Conservation (phyloP, 2,888 invertebrate genomes). For the Hirtodrosophila cameraria region DNA sequence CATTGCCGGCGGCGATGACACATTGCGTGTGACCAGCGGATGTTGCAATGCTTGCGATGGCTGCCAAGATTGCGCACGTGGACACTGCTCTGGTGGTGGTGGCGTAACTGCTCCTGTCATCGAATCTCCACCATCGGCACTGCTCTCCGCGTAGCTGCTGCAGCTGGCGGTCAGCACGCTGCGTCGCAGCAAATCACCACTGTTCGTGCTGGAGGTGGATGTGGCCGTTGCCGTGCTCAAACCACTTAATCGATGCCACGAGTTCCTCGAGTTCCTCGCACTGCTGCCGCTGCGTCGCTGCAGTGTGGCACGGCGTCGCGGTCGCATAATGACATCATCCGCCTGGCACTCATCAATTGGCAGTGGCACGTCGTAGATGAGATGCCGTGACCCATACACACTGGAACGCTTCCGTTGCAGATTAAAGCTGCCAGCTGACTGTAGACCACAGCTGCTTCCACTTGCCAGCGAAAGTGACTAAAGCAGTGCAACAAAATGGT, state of each 20-base stretch:
- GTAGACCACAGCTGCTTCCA: constrained; percentile 43
- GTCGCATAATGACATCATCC: constrained; percentile 84
- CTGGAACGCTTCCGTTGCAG: constrained; percentile 84
- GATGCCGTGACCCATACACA: constrained; percentile 86
- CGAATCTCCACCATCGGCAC: constrained; percentile 56
- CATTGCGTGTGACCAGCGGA: constrained; percentile 84
- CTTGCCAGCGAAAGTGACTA: constrained; percentile 39
- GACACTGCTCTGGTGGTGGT: constrained; percentile 17
- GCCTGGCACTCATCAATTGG: constrained; percentile 86
- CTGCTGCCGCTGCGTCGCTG: constrained; percentile 57
- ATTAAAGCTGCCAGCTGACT: constrained; percentile 66
- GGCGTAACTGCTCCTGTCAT: constrained; percentile 4
- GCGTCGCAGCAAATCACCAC: constrained; percentile 70
- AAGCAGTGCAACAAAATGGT: fast-evolving
- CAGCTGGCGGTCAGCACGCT: constrained; percentile 75
- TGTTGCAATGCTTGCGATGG: constrained; percentile 71
- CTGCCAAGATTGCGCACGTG: constrained; percentile 82
- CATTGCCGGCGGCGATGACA: constrained; percentile 85
- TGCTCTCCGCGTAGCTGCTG: constrained; percentile 74
- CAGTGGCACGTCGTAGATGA: constrained; percentile 87
- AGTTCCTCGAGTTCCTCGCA: constrained; percentile 57
- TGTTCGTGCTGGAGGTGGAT: constrained; percentile 66
- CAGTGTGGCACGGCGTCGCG: constrained; percentile 62
- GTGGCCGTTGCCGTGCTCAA: constrained; percentile 74
- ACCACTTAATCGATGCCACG: constrained; percentile 73